Evolutionary conservation across 1,140 invertebrate genomes (phyloP).

Genomic region (Drosophila kikkawai): DNA sequence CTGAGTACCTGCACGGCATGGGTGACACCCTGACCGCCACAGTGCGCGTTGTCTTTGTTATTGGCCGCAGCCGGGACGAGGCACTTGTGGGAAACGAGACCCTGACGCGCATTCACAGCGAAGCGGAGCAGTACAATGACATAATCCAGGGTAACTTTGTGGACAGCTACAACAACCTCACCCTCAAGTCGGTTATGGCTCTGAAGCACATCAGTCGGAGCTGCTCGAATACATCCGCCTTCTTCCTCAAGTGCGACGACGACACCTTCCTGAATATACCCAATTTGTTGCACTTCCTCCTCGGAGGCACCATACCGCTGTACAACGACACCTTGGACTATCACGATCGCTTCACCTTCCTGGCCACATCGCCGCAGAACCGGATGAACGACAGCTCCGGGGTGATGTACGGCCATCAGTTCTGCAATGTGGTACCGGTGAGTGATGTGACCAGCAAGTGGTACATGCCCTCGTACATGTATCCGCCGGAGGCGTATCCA

Average conservation of each 20-base stretch:
- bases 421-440: constrained; percentile 90
- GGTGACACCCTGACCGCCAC: constrained; percentile 31
- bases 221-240: constrained; percentile 88
- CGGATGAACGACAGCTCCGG: constrained; percentile 80
- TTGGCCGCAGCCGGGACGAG: constrained; percentile 59
- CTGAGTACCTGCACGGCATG: constrained; percentile 51
- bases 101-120: constrained; percentile 55
- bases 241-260: constrained; percentile 93
- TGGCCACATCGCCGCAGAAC: constrained; percentile 54
- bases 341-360: constrained; percentile 58
- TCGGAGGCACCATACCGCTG: constrained; percentile 81
- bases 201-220: constrained; percentile 91
- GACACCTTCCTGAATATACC: constrained; percentile 93
- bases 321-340: constrained; percentile 81
- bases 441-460: constrained; percentile 91
- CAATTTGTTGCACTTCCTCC: constrained; percentile 86
- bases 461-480: constrained; percentile 94
- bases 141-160: constrained; percentile 96
- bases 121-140: constrained; percentile 87
- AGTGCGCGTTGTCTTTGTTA: constrained; percentile 72
- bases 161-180: constrained; percentile 97
- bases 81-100: constrained; percentile 69
- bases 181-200: constrained; percentile 94
- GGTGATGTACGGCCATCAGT: constrained; percentile 90
- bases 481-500: constrained; percentile 90